Base-by-base conservation (phyloP, 2,888 invertebrate species). In the Synanthedon vespiformis region DNA sequence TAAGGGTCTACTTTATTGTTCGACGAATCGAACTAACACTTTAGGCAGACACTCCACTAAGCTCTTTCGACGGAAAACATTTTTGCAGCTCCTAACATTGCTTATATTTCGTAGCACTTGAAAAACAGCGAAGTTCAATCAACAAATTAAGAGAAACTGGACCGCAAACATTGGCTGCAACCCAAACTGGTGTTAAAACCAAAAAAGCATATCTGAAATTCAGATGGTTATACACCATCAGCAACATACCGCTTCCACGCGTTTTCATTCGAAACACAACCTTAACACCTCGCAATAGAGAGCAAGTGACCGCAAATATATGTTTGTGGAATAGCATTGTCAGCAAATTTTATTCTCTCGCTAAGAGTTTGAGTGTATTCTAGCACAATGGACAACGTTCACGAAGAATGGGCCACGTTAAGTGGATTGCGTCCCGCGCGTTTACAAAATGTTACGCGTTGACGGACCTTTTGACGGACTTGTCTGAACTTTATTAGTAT, bases 131-230 rank as follows among this genome's bases (percentile, higher is more conserved):
- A 60, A 65, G 60, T 60, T 60, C 63, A 60, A 68, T 77, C 70
- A 72, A 68, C 71, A 74, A 77, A 79, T 79, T 77, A 80, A 77
- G 72, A 73, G 66, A 75, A 72, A 72, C 72, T 72, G 63, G 61
- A 65, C 69, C 68, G 62, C 68, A 65, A 69, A 70, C 67, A 68
- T 73, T 81, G 80, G 81, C 80, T 59, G 60, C 55, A 58, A 56
- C 67, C 75, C 75, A 72, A 64, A 64, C 62, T 67, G 67, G 62
- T 62, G 58, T 65, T 65, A 64, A 72, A 71, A 57, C 53, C 58
- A 61, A 63, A 63, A 77, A 75, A 70, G 67, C 67, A 63, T 67
- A 77, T 77, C 72, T 74, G 74, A 78, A 78, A 68, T 78, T 77
- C 73, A 75, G 74, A 77, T 77, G 18, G 48, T 18, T 8, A 16